Conservation (phyloP, 2,113 vertebrate genomes). For the Nestor notabilis region DNA sequence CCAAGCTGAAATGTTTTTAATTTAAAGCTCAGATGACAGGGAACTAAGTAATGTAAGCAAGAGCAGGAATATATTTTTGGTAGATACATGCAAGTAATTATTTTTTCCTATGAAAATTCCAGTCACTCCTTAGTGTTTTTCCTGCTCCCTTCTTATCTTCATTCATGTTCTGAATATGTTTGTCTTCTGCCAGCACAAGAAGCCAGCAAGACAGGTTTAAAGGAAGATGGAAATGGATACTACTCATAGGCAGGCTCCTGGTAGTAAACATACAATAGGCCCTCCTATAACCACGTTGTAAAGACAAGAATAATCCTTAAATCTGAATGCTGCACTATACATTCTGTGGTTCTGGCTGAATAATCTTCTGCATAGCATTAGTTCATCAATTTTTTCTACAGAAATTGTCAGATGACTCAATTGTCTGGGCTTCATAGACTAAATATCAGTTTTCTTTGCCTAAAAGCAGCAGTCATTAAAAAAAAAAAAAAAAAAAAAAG, state of each 20-base stretch:
- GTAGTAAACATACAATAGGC: not conserved
- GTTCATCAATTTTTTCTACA: not conserved
- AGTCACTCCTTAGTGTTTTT: not conserved
- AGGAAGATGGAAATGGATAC: not conserved
- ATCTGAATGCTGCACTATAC: not conserved
- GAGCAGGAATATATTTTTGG: not conserved
- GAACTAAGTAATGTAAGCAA: not conserved
- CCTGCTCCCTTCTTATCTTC: not conserved
- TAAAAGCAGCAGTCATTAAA: not conserved
- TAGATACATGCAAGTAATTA: not conserved
- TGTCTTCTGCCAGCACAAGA: not conserved
- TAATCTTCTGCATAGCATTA: constrained; percentile 8
- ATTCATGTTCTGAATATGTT: not conserved
- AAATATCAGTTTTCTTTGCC: constrained; percentile 40
- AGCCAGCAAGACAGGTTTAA: not conserved
- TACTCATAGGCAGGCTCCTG: not conserved
- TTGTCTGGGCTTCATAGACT: not conserved
- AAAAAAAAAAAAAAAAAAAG: not conserved
- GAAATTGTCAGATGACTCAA: constrained; percentile 49
- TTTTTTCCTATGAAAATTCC: not conserved
- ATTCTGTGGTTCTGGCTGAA: not conserved
- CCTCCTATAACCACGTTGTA: not conserved
- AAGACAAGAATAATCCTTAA: not conserved
- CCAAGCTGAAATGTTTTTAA: constrained; percentile 7
- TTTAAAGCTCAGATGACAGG: constrained; percentile 13